Evolutionary conservation across 1,140 invertebrate species (phyloP), one percentile per base, ranked within the genome.

Genomic region (Tetraneura akinire): DNA sequence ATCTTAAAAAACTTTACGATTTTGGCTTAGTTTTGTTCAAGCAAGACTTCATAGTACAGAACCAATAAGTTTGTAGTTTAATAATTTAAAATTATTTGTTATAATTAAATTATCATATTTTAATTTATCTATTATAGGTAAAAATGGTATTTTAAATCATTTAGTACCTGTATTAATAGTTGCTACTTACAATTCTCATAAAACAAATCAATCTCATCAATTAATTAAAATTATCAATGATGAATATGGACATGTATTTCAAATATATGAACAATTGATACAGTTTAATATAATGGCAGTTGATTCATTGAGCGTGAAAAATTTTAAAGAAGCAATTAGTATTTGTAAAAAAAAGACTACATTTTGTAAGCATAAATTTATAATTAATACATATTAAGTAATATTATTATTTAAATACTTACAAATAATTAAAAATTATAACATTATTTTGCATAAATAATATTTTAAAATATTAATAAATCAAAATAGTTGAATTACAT

Each of bases 1-100:
- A 91, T 91, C 93, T 85, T 85, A 93, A 26, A 90, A 91, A 80
- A 91, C 94, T 85, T 89, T 92, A 29, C 88, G 89, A 81, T 94
- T 93, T 86, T 95, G 94, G 94, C 86, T 95, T 45, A 90, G 91
- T 82, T 94, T 95, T 85, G 87, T 95, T 71, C 89, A 92, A 85
- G 90, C 91, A 57, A 88, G 93, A 81, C 89, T 93, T 81, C 89
- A 87, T 10, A 87, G 90, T 53, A 87, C 89, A 37, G 89, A 91
- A 84, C 91, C 91, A 80, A 87, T 93, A 82, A 90, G 92, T 92
- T 86, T 87, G 85, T 84, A 80, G 37, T 29, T n/a, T 6, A 81
- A 60, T 32, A 37, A 32, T 64, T 80, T 11, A 21, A 37, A 37
- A 37, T n/a, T 29, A 10, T 37, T 42, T 74, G n/a, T 4, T 37